These are phyloP conservation scores for Virgularia gustaviana DNA, from an alignment of 92 coral and sea anemone genomes.

Conservation along the genomic window DNA sequence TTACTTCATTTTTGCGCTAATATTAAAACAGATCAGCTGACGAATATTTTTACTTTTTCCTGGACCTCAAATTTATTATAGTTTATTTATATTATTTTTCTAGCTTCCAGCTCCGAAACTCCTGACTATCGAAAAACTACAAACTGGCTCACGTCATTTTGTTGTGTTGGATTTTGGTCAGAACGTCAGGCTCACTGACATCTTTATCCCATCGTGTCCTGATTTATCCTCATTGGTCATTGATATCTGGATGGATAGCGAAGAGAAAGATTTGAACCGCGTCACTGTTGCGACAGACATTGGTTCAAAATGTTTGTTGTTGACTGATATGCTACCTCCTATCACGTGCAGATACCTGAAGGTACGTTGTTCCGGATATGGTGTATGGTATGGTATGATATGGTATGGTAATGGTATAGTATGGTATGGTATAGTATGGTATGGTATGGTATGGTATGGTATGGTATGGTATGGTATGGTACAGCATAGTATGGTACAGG, in stretches of 20 bases:
- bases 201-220: constrained; percentile 80
- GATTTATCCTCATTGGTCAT: constrained; percentile 84
- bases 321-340: constrained; percentile 89
- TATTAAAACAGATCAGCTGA: no score
- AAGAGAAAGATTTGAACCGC: constrained; percentile 82
- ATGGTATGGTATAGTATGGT: no score
- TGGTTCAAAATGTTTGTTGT: constrained; percentile 68
- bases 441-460: no score
- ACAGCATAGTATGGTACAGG: no score
- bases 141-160: constrained; percentile 97
- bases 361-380: constrained; percentile 42
- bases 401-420: no score
- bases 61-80: no score
- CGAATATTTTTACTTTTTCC: no score
- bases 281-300: constrained; percentile 90
- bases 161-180: constrained; percentile 92
- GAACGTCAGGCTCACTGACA: constrained; percentile 80
- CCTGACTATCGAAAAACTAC: constrained; percentile 88
- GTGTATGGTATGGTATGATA: neutral
- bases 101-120: constrained; percentile 84
- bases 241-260: constrained; percentile 80
- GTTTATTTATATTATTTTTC: no score
- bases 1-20: no score
- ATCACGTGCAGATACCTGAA: constrained; percentile 87
- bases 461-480: no score